Evolutionary conservation across 92 coral and sea anemone species (phyloP).

Genomic region (Micromussa lordhowensis): DNA sequence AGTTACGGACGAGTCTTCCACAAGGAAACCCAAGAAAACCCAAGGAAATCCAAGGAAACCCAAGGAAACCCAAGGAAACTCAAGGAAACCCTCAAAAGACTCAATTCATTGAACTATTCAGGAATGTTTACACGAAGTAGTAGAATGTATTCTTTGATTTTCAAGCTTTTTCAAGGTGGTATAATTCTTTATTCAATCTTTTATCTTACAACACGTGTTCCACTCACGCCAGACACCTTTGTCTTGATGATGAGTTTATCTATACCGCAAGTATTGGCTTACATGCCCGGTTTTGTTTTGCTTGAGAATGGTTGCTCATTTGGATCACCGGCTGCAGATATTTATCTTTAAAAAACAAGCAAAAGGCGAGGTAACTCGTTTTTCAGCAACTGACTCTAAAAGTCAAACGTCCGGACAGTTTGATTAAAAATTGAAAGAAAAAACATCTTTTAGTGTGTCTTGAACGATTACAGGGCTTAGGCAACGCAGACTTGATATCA

Average conservation of each 20-base stretch:
- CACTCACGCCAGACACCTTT: neutral
- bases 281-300: neutral
- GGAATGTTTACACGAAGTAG: conserved; percentile 32
- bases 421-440: no score
- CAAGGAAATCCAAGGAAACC: neutral
- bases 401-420: no score
- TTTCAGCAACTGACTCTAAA: neutral
- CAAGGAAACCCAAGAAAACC: neutral
- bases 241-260: neutral
- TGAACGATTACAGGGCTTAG: neutral
- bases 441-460: no score
- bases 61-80: neutral
- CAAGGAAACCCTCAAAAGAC: neutral
- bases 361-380: neutral
- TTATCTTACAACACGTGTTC: conserved; percentile 4
- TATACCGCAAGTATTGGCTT: neutral
- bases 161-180: neutral
- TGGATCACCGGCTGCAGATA: neutral
- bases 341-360: neutral
- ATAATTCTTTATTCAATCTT: neutral
- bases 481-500: neutral
- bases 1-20: neutral
- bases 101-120: neutral
- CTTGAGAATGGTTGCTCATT: conserved; percentile 3
- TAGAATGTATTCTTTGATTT: neutral